Percentiles rank a stretch among this genome's conserved stretches.
phyloP scores from a whole-genome alignment of 2,888 invertebrate species.

The Xanthostigma xanthostigma region DNA sequence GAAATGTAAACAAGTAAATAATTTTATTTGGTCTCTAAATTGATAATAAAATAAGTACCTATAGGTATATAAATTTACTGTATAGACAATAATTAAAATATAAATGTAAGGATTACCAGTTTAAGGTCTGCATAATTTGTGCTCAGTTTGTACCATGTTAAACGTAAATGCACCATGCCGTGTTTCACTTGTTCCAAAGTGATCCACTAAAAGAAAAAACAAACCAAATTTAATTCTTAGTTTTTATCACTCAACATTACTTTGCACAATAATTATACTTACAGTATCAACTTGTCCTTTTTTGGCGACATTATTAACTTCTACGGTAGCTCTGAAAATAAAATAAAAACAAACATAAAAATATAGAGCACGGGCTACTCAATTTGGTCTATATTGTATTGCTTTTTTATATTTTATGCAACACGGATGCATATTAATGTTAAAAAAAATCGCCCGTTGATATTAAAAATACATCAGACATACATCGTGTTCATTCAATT shows the following conservation, averaged over 20 bases:
- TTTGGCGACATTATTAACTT: constrained; percentile 51
- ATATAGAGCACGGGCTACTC: too few relatives aligned
- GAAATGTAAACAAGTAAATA: background rate
- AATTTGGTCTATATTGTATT: too few relatives aligned
- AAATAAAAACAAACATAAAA: background rate
- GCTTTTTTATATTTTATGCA: too few relatives aligned
- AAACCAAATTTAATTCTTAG: background rate
- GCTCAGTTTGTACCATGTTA: constrained; percentile 78
- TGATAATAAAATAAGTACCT: constrained; percentile 7
- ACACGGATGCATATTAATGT: too few relatives aligned
- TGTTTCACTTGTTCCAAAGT: constrained; percentile 90
- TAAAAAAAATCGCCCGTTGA: too few relatives aligned
- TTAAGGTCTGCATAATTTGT: constrained; percentile 54
- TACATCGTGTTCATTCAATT: too few relatives aligned
- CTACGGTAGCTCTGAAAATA: constrained; percentile 50
- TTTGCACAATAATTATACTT: constrained; percentile 22
- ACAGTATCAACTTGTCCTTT: constrained; percentile 60
- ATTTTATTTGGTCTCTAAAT: background rate
- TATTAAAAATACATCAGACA: too few relatives aligned
- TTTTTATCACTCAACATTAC: background rate
- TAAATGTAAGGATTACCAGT: constrained; percentile 38
- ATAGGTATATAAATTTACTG: background rate
- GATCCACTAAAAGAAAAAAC: constrained; percentile 60
- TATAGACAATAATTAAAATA: background rate
- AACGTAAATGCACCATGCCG: constrained; percentile 79